A percentile compares a stretch with the other conserved stretches of the same genome.
These are phyloP conservation scores for Microtus montanus DNA, from an alignment of 2,113 vertebrate species.

Conservation along the genomic window DNA sequence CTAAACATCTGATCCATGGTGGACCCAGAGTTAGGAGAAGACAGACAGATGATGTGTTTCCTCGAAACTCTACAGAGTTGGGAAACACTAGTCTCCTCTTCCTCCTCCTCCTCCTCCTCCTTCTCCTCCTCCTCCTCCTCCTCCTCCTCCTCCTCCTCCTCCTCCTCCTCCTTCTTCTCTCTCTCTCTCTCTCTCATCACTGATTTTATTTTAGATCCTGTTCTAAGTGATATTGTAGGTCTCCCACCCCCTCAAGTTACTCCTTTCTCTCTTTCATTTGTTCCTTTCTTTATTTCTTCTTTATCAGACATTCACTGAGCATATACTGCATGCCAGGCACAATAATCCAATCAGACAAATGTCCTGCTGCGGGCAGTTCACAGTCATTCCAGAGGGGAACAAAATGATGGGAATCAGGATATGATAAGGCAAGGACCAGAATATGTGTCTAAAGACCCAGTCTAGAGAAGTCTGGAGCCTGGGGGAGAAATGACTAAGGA, in stretches of 20 bases:
- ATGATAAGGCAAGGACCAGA: not conserved
- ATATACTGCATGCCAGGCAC: not conserved
- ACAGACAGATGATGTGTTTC: slow-evolving; percentile 24
- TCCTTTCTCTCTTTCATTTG: not conserved
- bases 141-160: too few relatives aligned
- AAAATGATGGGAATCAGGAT: not conserved
- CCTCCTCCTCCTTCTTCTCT: too few relatives aligned
- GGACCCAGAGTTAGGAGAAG: slow-evolving; percentile 43
- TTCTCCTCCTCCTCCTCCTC: too few relatives aligned
- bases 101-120: not conserved
- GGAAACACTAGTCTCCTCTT: not conserved
- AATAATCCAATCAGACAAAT: not conserved
- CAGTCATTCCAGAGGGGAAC: not conserved
- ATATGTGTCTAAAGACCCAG: not conserved
- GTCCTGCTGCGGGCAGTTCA: not conserved
- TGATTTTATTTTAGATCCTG: slow-evolving; percentile 9
- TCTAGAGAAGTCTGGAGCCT: not conserved
- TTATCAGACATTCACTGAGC: not conserved
- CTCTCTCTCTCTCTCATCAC: not conserved
- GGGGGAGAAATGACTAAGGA: not conserved
- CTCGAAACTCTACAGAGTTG: not conserved
- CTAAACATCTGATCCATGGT: not conserved
- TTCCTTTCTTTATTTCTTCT: not conserved
- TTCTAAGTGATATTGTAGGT: not conserved
- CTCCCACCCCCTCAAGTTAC: not conserved